Evolutionary conservation across 2,113 vertebrate species (phyloP), one percentile per base, ranked within the genome.

Genomic region (Grallaria varia): DNA sequence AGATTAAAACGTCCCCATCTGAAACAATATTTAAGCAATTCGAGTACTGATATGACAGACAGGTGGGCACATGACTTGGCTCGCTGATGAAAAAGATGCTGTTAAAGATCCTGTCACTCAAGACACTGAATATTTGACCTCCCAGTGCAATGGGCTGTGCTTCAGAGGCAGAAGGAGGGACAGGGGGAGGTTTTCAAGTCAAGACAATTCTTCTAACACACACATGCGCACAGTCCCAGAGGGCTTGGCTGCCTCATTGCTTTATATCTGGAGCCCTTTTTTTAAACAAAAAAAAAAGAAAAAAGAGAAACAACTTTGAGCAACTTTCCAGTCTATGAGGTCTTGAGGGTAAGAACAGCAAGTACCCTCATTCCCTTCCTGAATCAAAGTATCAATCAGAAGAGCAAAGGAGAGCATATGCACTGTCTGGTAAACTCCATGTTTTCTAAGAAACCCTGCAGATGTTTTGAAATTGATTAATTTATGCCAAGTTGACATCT

Each of bases 1-100:
- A 97, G 93, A 97, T 94, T 95, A 95, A 97, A 97, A 95, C 15
- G 71, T 96, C 86, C 87, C 87, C 58, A 85, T 96, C 59, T 77
- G 94, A 97, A 95, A 97, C 83, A 93, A 88, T 95, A 95, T 94
- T 97, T 95, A 95, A 95, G 93, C 94, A 90, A 91, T 89, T 75
- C 0, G 42, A 92, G 91, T 64, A 89, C 85, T 95, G 96, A 95
- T 93, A 93, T 94, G 95, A 96, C 91, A 95, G 95, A 95, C 63
- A 71, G 95, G 88, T 4, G 19, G 86, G 78, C 92, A 88, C 84
- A 39, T 5, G 78, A 89, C 91, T 96, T 39, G 58, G 77, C 82
- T 91, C 2, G 13, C 81, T 87, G 97, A 78, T 84, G 93, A 97
- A 90, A 95, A 91, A 92, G 92, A 95, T 53, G 66, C 89, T 71